Conservation (phyloP, 2,113 vertebrate species). For the Sisor rabdophorus region DNA sequence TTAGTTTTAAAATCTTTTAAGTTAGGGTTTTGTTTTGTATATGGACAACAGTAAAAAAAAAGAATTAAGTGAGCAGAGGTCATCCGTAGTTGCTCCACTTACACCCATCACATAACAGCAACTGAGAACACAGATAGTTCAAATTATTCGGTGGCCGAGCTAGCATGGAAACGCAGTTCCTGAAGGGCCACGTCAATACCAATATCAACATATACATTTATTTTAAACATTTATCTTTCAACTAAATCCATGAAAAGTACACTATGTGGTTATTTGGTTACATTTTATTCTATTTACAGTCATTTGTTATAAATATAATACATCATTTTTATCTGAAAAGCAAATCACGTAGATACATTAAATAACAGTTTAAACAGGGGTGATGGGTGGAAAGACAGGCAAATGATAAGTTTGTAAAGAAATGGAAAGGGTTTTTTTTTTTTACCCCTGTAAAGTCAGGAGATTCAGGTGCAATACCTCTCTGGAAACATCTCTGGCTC, state of each 20-base stretch:
- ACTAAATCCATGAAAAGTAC: too few species aligned
- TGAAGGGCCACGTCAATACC: neutral
- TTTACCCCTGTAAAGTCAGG: slow-evolving; percentile 25
- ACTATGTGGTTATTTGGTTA: slow-evolving; percentile 62
- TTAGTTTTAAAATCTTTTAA: too few species aligned
- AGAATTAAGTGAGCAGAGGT: too few species aligned
- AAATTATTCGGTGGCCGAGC: neutral
- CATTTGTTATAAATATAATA: slow-evolving; percentile 99
- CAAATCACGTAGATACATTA: slow-evolving; percentile 78
- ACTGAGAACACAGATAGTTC: neutral
- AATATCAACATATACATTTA: neutral
- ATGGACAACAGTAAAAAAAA: too few species aligned
- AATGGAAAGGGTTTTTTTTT: neutral
- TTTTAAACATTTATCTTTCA: neutral
- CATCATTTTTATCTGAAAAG: slow-evolving; percentile 84
- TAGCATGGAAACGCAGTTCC: neutral
- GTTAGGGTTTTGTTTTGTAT: too few species aligned
- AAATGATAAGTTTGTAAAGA: slow-evolving; percentile 39
- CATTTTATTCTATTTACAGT: slow-evolving; percentile 97
- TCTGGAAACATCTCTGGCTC: neutral
- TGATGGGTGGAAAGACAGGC: slow-evolving; percentile 8
- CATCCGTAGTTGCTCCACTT: neutral
- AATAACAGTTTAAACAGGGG: slow-evolving; percentile 74
- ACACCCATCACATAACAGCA: neutral
- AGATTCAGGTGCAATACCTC: neutral